Conservation (phyloP, 2,797 vertebrate species). For the Coregonus ussuriensis region DNA sequence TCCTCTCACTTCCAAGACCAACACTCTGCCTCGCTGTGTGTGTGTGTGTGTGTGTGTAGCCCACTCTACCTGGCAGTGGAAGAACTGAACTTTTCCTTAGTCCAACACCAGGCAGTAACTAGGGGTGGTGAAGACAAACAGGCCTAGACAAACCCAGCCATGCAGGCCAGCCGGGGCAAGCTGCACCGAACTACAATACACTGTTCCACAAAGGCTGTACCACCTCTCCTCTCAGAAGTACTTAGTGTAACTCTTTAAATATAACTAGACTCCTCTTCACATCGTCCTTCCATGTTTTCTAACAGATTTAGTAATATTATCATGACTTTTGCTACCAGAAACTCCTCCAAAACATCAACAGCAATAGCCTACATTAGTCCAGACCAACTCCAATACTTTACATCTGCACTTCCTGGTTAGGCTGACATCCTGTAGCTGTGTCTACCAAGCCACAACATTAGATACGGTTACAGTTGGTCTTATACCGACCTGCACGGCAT, state of each 20-base stretch:
- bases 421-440: no score
- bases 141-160: constrained; percentile 36
- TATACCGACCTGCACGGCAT: no score
- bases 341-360: no score
- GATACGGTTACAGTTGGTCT: no score
- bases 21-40: no score
- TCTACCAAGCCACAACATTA: no score
- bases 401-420: no score
- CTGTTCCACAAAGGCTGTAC: constrained; percentile 24
- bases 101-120: constrained; percentile 25
- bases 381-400: no score
- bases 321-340: no score
- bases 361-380: no score
- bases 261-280: constrained; percentile 23
- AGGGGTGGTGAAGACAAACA: constrained; percentile 47
- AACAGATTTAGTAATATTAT: no score
- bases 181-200: constrained; percentile 32
- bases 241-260: not conserved
- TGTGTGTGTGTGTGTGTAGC: no score
- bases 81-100: constrained; percentile 55
- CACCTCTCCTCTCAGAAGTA: not conserved
- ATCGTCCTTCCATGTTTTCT: constrained; percentile 27
- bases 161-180: constrained; percentile 28
- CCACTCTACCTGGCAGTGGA: constrained; percentile 13
- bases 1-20: not conserved